Percentiles rank a stretch among this genome's conserved stretches.
These are phyloP conservation scores for Aquatica leii DNA, from an alignment of 2,888 invertebrate species.

Conservation along the genomic window DNA sequence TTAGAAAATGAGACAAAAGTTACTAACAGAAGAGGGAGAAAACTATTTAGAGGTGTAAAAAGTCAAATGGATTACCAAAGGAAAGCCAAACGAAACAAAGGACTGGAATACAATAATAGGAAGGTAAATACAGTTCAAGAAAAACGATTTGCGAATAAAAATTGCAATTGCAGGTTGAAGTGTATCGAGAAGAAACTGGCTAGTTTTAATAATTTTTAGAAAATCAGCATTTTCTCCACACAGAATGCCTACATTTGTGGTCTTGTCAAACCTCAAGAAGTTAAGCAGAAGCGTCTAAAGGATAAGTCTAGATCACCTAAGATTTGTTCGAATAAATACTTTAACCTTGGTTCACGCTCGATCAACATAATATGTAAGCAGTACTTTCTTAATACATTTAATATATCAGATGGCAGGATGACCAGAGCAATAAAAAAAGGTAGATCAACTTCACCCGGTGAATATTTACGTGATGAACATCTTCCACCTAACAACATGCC, in stretches of 20 bases:
- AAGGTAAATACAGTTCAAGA: not conserved
- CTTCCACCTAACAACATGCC: conserved; percentile 1
- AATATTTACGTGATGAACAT: not conserved
- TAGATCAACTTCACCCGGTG: not conserved
- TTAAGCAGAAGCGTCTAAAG: not conserved
- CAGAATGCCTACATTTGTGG: conserved; percentile 2
- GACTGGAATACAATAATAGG: not conserved
- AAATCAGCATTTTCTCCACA: not conserved
- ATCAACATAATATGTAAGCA: conserved; percentile 7
- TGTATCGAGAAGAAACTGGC: no score
- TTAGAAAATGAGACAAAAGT: not conserved
- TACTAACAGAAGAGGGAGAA: conserved; percentile 8
- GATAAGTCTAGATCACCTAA: not conserved
- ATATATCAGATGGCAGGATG: not conserved
- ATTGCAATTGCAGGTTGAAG: no score
- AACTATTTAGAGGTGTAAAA: not conserved
- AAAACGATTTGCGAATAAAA: not conserved
- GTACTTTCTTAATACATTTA: not conserved
- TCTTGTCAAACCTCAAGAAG: not conserved
- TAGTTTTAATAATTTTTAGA: conserved; percentile 1
- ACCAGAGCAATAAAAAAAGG: not conserved
- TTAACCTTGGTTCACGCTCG: not conserved
- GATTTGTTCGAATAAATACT: not conserved
- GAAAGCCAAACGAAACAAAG: not conserved
- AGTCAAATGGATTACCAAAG: not conserved